phyloP scores from a whole-genome alignment of 2,888 invertebrate genomes.

The Malacosoma neustria region DNA sequence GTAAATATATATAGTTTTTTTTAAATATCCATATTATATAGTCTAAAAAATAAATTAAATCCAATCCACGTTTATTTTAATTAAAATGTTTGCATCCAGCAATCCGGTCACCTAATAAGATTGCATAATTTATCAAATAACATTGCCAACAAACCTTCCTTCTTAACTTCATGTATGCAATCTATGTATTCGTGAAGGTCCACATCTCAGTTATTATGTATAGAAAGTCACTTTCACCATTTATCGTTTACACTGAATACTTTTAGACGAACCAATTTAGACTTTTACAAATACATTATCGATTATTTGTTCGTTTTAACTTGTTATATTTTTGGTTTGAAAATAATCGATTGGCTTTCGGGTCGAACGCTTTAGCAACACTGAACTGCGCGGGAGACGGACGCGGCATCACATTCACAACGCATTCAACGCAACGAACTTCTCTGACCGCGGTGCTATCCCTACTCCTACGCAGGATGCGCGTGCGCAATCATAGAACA shows the following conservation, averaged over 20 bases:
- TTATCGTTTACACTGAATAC: constrained; percentile 26
- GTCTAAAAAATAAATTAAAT: no score
- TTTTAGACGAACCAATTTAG: constrained; percentile 1
- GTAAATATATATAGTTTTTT: no score
- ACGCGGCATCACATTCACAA: constrained; percentile 16
- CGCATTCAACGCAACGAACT: constrained; percentile 28
- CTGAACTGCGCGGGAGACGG: constrained; percentile 18
- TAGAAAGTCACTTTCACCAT: constrained; percentile 57
- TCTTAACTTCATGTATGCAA: constrained; percentile 55
- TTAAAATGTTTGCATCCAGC: background rate
- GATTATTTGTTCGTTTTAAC: constrained; percentile 7
- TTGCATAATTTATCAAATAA: background rate
- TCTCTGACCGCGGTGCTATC: constrained; percentile 23
- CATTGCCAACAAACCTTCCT: constrained; percentile 37
- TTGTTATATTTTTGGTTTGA: background rate
- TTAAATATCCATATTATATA: no score
- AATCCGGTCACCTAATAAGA: background rate
- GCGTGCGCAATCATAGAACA: constrained; percentile 12
- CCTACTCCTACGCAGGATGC: constrained; percentile 34
- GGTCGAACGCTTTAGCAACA: constrained; percentile 9
- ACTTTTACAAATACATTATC: constrained; percentile 6
- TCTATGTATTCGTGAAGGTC: constrained; percentile 51
- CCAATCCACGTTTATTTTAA: background rate
- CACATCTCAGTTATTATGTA: constrained; percentile 52
- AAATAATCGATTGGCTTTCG: background rate